Evolutionary conservation across 2,888 invertebrate genomes (phyloP).

Genomic region (Latrodectus elegans): DNA sequence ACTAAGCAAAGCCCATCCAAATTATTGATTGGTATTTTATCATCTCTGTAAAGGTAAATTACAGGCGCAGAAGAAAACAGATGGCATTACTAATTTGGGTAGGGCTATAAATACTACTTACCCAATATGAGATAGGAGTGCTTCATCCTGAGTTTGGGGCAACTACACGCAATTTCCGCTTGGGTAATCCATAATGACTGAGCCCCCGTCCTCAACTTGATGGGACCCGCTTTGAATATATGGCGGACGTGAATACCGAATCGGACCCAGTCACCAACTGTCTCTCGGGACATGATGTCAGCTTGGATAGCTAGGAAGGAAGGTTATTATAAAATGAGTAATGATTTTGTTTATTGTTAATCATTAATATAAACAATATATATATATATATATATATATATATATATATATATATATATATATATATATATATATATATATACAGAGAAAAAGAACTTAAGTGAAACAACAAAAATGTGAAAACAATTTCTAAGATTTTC

Average conservation of each 20-base stretch:
- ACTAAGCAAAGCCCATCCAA: no score
- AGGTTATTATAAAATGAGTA: background rate
- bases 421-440: no score
- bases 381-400: no score
- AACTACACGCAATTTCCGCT: conserved; percentile 93
- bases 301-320: conserved; percentile 88
- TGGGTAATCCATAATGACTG: conserved; percentile 83
- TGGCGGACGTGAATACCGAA: conserved; percentile 91
- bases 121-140: conserved; percentile 96
- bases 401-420: no score
- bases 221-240: conserved; percentile 80
- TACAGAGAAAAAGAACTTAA: no score
- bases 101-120: conserved; percentile 72
- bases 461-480: no score
- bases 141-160: conserved; percentile 95
- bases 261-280: conserved; percentile 86
- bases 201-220: conserved; percentile 86
- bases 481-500: no score
- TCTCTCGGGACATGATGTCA: conserved; percentile 86
- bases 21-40: no score
- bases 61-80: no score
- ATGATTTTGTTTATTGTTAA: background rate
- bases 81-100: no score
- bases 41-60: no score
- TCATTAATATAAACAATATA: no score